These are phyloP conservation scores for Salminus brasiliensis DNA, from an alignment of 2,113 vertebrate genomes.

Conservation along the genomic window DNA sequence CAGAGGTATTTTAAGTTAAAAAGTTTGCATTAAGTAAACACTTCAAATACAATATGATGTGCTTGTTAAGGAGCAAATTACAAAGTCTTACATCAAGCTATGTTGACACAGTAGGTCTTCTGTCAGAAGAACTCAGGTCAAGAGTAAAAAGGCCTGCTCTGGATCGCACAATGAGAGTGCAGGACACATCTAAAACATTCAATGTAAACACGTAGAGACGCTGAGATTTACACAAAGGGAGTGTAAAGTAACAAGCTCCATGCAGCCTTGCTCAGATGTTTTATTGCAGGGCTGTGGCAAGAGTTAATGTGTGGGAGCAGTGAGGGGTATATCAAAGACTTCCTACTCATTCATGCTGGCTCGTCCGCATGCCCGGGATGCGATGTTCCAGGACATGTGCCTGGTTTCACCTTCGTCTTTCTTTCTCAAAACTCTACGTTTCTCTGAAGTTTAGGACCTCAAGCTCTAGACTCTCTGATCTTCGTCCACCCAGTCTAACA, in stretches of 20 bases:
- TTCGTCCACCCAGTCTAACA: not conserved
- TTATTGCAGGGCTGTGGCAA: not conserved
- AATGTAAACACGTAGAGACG: not conserved
- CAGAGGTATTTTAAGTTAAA: not conserved
- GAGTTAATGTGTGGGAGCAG: constrained; percentile 18
- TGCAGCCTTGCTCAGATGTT: not conserved
- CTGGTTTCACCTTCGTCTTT: not conserved
- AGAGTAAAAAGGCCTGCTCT: not conserved
- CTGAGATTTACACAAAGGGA: too few species aligned
- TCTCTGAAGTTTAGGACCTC: not conserved
- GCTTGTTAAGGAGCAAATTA: not conserved
- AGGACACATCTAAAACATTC: not conserved
- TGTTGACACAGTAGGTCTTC: not conserved
- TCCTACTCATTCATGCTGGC: not conserved
- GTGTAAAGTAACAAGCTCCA: not conserved
- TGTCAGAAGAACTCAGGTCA: not conserved
- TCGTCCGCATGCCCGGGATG: not conserved
- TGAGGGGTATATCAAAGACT: not conserved
- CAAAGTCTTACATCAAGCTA: not conserved
- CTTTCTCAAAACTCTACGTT: not conserved
- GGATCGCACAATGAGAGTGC: not conserved
- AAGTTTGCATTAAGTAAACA: not conserved
- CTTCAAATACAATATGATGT: not conserved
- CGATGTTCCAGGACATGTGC: constrained; percentile 2
- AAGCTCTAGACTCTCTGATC: not conserved